These are phyloP conservation scores for Trypoxylus dichotomus DNA, from an alignment of 1,140 invertebrate species.

Conservation along the genomic window DNA sequence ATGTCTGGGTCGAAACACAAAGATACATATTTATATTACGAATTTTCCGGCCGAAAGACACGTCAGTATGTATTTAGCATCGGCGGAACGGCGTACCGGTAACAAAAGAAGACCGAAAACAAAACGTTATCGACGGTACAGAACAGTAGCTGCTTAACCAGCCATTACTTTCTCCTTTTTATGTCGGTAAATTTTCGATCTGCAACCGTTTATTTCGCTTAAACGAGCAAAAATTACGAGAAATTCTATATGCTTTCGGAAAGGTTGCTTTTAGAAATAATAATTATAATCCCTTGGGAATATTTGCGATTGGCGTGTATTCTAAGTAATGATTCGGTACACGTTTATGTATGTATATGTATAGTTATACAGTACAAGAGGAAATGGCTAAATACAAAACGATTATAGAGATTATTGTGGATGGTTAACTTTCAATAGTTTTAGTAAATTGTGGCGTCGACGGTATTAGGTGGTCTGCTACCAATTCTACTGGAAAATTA, in stretches of 20 bases:
- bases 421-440: slow-evolving; percentile 1
- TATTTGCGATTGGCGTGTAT: neutral
- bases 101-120: slow-evolving; percentile 23
- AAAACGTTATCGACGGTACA: slow-evolving; percentile 4
- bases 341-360: neutral
- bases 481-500: neutral
- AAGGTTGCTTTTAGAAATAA: neutral
- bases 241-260: neutral
- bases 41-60: slow-evolving; percentile 18
- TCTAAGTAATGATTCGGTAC: slow-evolving; percentile 12
- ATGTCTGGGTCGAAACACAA: neutral
- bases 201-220: slow-evolving; percentile 21
- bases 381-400: neutral
- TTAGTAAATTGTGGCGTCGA: slow-evolving; percentile 16
- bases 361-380: neutral
- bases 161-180: slow-evolving; percentile 2
- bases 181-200: neutral
- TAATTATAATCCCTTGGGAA: slow-evolving; percentile 6
- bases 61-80: neutral
- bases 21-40: slow-evolving; percentile 23
- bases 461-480: neutral
- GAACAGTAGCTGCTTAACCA: slow-evolving; percentile 21
- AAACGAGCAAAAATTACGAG: slow-evolving; percentile 16
- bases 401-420: neutral
- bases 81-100: neutral